These are phyloP conservation scores for Julus scanicus DNA, from an alignment of 2,888 invertebrate species.

Conservation along the genomic window DNA sequence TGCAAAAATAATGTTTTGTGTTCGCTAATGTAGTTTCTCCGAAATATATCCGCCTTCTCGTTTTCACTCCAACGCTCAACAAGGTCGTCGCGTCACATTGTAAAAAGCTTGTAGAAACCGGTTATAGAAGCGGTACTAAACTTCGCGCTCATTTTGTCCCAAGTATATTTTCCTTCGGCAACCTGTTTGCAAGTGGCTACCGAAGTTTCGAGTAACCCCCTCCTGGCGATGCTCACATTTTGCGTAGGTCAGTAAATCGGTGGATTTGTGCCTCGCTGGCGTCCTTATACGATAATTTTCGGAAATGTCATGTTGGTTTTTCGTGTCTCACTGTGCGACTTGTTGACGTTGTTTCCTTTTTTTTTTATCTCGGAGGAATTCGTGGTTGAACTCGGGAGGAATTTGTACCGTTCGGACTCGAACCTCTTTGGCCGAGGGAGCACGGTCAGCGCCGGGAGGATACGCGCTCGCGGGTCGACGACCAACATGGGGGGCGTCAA, in stretches of 20 bases:
- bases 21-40: neutral
- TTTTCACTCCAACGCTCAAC: neutral
- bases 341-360: too few relatives aligned
- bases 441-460: neutral
- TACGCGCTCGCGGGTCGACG: neutral
- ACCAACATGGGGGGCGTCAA: constrained; percentile 54
- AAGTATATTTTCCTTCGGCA: neutral
- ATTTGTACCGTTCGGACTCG: too few relatives aligned
- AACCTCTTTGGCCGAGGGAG: too few relatives aligned
- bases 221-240: too few relatives aligned
- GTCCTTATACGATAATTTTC: too few relatives aligned
- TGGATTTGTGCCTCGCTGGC: too few relatives aligned
- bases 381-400: too few relatives aligned
- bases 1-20: neutral
- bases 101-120: neutral
- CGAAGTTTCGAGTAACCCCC: too few relatives aligned
- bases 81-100: neutral
- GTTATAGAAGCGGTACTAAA: neutral
- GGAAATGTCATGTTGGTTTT: too few relatives aligned
- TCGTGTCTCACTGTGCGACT: too few relatives aligned
- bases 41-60: neutral
- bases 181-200: neutral
- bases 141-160: neutral
- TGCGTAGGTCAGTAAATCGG: too few relatives aligned
- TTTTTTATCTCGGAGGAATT: too few relatives aligned